Conservation (phyloP, 2,888 invertebrate species). For the Andricus quercusramuli region DNA sequence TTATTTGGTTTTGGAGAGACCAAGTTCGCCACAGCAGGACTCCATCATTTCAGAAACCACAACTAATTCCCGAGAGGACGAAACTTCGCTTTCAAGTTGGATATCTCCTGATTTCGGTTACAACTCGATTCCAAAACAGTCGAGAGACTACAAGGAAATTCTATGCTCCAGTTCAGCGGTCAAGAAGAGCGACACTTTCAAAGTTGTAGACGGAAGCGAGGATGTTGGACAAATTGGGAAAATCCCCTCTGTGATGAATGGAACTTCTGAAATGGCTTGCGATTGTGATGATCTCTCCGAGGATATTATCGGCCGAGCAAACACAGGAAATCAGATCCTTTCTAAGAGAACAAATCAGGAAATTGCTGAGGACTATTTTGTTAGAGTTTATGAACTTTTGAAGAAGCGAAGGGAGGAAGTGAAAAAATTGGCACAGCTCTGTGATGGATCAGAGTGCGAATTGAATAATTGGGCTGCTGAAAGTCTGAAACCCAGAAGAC, state of each 20-base stretch:
- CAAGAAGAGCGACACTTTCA: constrained; percentile 73
- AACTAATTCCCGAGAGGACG: constrained; percentile 41
- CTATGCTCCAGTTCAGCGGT: constrained; percentile 65
- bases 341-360: constrained; percentile 61
- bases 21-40: constrained; percentile 26
- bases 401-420: constrained; percentile 65
- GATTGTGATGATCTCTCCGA: constrained; percentile 47
- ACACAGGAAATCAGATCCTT: constrained; percentile 50
- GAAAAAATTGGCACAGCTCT: constrained; percentile 51
- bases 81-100: constrained; percentile 16
- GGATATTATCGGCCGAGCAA: constrained; percentile 50
- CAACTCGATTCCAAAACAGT: constrained; percentile 65
- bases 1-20: constrained; percentile 63
- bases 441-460: constrained; percentile 46
- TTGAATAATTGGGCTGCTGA: constrained; percentile 60
- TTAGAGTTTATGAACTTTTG: constrained; percentile 72
- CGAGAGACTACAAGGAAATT: constrained; percentile 56
- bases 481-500: constrained; percentile 59
- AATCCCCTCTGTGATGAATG: constrained; percentile 29
- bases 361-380: constrained; percentile 72
- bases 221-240: constrained; percentile 43
- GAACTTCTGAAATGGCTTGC: not conserved
- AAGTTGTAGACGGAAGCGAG: constrained; percentile 71
- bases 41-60: constrained; percentile 47
- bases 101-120: constrained; percentile 65